Conservation (phyloP, 2,113 vertebrate genomes). For the Beaufortia kweichowensis region DNA sequence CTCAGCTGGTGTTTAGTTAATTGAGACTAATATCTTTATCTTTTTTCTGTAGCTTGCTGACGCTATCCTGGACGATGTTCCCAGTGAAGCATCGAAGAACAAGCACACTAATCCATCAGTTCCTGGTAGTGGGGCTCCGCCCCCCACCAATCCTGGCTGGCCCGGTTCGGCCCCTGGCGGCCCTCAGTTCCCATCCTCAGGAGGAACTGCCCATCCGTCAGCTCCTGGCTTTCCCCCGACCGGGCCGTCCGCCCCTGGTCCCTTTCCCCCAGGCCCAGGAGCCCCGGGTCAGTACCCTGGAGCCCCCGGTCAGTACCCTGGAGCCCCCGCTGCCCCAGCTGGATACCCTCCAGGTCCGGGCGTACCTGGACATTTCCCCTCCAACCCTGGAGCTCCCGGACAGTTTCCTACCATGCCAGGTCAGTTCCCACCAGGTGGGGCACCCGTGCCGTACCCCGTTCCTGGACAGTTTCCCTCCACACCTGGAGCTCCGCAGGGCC, state of each 20-base stretch:
- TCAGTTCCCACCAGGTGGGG: slow-evolving; percentile 70
- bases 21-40: neutral
- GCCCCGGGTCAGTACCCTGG: slow-evolving; percentile 50
- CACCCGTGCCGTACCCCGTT: slow-evolving; percentile 66
- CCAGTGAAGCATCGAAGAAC: slow-evolving; percentile 63
- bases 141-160: slow-evolving; percentile 70
- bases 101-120: slow-evolving; percentile 67
- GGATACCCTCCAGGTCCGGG: slow-evolving; percentile 60
- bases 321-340: slow-evolving; percentile 46
- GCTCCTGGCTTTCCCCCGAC: slow-evolving; percentile 69
- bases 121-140: slow-evolving; percentile 57
- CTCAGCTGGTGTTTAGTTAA: slow-evolving; percentile 1
- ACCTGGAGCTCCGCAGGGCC: slow-evolving; percentile 73
- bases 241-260: slow-evolving; percentile 68
- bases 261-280: slow-evolving; percentile 68
- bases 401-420: slow-evolving; percentile 55
- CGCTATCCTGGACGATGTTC: slow-evolving; percentile 68
- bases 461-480: slow-evolving; percentile 70
- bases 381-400: slow-evolving; percentile 46
- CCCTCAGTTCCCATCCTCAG: slow-evolving; percentile 69
- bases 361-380: slow-evolving; percentile 53
- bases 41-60: slow-evolving; percentile 67
- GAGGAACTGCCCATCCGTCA: slow-evolving; percentile 68
- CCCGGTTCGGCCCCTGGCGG: slow-evolving; percentile 72
- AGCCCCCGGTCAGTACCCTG: slow-evolving; percentile 64